Base-by-base conservation (phyloP, 2,797 vertebrate genomes). In the Tarsius wallacei region DNA sequence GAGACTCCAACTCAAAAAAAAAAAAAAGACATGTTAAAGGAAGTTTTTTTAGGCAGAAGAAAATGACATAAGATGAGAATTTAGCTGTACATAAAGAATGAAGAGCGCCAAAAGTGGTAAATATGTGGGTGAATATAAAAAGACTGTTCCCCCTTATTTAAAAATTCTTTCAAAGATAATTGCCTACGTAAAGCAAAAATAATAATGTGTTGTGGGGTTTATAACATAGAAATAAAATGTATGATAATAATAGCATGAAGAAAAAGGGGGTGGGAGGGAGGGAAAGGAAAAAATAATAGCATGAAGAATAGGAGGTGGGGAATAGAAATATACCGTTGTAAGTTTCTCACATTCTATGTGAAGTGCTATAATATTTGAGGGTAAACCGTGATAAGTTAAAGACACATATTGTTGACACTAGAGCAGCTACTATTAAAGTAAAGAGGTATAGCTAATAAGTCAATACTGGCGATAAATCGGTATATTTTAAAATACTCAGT, bases 101-200 rank as follows among this genome's bases (percentile, higher is more conserved):
- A 84, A 26, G 53, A 74, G 5, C 12, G 57, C n/a, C 61, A 61
- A 31, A 87, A 76, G 15, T 83, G 36, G 49, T 61, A 82, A 77
- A 55, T 1, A 21, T 47, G 22, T 64, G 21, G 22, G 12, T 76
- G 66, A 74, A 53, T 74, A 87, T 24, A 21, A 81, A 80, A 93
- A 94, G 24, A 55, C 15, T 76, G 36, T n/a, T 57, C 47, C 16
- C 8, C 7, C 59, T 71, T 1, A 13, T 51, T 77, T 17, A 87
- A 80, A 81, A 61, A 80, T 49, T 71, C 22, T 84, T 94, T 86
- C 49, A 94, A 94, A 82, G 63, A 33, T 31, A 90, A 36, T 82
- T 89, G 24, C 21, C n/a, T 89, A 91, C 71, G 89, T 91, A 96
- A 95, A 78, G 33, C 22, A 83, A 86, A 84, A 94, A 68, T 68